Evolutionary conservation across 2,113 vertebrate species (phyloP).

Genomic region (Willisornis vidua): DNA sequence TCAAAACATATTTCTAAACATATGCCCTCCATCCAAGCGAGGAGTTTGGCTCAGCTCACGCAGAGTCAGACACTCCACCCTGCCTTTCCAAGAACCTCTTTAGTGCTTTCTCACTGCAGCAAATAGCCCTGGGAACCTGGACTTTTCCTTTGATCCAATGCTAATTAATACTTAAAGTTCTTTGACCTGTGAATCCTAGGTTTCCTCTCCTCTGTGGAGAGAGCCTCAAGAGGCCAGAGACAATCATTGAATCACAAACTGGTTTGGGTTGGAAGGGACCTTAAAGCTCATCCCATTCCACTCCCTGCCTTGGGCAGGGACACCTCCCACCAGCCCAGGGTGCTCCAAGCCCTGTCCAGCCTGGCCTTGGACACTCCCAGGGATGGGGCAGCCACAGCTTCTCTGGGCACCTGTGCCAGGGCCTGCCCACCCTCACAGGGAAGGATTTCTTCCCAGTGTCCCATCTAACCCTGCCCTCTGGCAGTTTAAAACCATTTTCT

Average conservation of each 20-base stretch:
- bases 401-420: neutral
- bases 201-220: neutral
- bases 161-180: neutral
- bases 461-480: neutral
- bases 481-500: neutral
- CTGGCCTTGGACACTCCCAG: neutral
- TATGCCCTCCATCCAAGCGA: neutral
- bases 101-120: neutral
- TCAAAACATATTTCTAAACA: neutral
- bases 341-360: neutral
- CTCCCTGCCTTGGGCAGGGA: neutral
- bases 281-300: neutral
- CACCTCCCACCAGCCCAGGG: fast-evolving
- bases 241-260: neutral
- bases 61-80: neutral
- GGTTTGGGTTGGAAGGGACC: neutral
- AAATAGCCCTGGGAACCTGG: neutral
- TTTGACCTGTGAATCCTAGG: neutral
- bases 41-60: neutral
- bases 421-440: neutral
- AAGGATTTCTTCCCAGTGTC: neutral
- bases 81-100: neutral
- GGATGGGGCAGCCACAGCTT: neutral
- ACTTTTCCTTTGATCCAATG: neutral
- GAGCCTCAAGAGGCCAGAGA: neutral